Conservation (phyloP, 2,797 vertebrate species). For the Macroramphosus scolopax region DNA sequence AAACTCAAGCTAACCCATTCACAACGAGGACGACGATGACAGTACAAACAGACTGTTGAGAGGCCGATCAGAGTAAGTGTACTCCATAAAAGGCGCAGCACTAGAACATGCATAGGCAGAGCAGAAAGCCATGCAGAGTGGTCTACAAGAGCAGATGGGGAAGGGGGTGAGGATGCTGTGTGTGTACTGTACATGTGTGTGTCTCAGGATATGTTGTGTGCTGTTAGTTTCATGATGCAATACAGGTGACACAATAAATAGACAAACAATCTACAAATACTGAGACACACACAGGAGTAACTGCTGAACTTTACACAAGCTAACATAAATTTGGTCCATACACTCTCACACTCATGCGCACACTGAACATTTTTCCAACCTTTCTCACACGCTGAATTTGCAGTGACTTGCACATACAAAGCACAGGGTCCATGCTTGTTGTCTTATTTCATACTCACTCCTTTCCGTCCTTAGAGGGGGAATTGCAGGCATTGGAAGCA, state of each 20-base stretch:
- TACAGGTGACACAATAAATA: slow-evolving; percentile 37
- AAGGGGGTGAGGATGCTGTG: slow-evolving; percentile 43
- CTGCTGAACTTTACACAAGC: slow-evolving; percentile 20
- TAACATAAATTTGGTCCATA: slow-evolving; percentile 23
- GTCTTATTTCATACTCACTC: slow-evolving; percentile 89
- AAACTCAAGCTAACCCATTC: too few species aligned
- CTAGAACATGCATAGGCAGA: slow-evolving; percentile 56
- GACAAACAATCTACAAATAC: slow-evolving; percentile 48
- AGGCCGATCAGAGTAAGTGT: slow-evolving; percentile 21
- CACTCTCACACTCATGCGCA: slow-evolving; percentile 53
- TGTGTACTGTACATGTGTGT: slow-evolving; percentile 66
- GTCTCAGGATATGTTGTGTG: slow-evolving; percentile 69
- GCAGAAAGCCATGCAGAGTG: slow-evolving; percentile 54
- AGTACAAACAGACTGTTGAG: background rate
- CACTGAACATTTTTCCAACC: slow-evolving; percentile 6
- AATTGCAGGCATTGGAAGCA: slow-evolving; percentile 84
- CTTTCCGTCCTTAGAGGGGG: slow-evolving; percentile 96
- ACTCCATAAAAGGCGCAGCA: slow-evolving; percentile 34
- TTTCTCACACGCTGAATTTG: slow-evolving; percentile 44
- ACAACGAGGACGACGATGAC: too few species aligned
- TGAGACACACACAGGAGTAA: slow-evolving; percentile 69
- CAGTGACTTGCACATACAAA: slow-evolving; percentile 37
- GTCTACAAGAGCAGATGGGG: slow-evolving; percentile 45
- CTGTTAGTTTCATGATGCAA: slow-evolving; percentile 49
- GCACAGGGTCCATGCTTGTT: slow-evolving; percentile 54